Base-by-base conservation (phyloP, 2,888 invertebrate species). In the Sinhomidia bicolor region DNA sequence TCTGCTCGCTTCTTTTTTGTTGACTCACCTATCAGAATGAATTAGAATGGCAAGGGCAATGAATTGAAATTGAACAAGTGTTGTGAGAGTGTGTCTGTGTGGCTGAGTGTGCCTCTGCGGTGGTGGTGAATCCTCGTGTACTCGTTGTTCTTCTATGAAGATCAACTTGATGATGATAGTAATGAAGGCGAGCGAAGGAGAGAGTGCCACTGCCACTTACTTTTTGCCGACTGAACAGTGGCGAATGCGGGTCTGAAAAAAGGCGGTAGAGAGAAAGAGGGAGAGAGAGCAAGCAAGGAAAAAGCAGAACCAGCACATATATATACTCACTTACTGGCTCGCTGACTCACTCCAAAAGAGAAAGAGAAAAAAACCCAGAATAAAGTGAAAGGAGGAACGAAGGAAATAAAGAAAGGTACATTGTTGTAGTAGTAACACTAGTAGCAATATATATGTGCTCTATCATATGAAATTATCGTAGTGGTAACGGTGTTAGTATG, bases 151-250 rank as follows among this genome's bases (percentile, higher is more conserved):
- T n/a, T n/a, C n/a, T n/a, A n/a, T 74, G 47, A 23, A 29, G 47
- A 65, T 62, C 47, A 78, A 32, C 10, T 29, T 78, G 54, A 57
- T 32, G 78, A 78, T 78, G 57, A 36, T 57, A 20, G 57, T 57
- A 78, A 78, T 78, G 36, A 57, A 54, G 32, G 78, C 54, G 57
- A 78, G 57, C 57, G 54, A 57, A 10, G 32, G 81, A 85, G 60
- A 65, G 36, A 80, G 81, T 81, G 62, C 82, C 82, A 76, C 82
- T 36, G 76, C 82, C 87, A 88, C 87, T 88, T 82, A 82, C 87
- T 51, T 78, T 88, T 78, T 76, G 78, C 76, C 87, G 78, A 88
- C 87, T 88, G 81, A 74, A 76, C 44, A 14, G 80, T 54, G 68
- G 81, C 29, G 20, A 88, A 82, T 57, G 32, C 26, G 76, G 87